phyloP scores from a whole-genome alignment of 2,113 vertebrate genomes.

The Ptilorrhoa leucosticta region DNA sequence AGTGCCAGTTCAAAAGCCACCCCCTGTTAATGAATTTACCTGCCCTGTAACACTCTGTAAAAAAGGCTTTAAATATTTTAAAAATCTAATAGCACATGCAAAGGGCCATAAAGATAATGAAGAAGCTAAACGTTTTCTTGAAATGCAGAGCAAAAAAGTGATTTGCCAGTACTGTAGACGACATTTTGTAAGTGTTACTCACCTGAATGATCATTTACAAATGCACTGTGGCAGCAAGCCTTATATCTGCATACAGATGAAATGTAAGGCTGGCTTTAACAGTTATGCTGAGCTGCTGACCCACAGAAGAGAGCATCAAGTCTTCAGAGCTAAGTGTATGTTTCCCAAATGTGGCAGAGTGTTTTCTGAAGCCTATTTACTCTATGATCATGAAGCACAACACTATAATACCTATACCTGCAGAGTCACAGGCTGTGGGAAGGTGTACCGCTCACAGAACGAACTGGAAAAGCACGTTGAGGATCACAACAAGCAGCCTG shows the following conservation, averaged over 20 bases:
- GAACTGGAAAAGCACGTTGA: slow-evolving; percentile 87
- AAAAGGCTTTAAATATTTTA: slow-evolving; percentile 93
- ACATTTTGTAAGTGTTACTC: slow-evolving; percentile 91
- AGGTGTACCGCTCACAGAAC: slow-evolving; percentile 86
- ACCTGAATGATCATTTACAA: slow-evolving; percentile 94
- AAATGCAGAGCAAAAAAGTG: slow-evolving; percentile 95
- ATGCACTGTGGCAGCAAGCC: slow-evolving; percentile 94
- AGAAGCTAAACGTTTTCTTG: slow-evolving; percentile 91
- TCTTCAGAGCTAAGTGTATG: slow-evolving; percentile 94
- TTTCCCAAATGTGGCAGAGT: slow-evolving; percentile 93
- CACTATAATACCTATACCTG: slow-evolving; percentile 97
- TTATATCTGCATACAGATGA: slow-evolving; percentile 96
- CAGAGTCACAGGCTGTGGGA: slow-evolving; percentile 83
- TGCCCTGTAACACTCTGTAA: slow-evolving; percentile 91
- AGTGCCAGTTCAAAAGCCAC: slow-evolving; percentile 57
- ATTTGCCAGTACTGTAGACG: slow-evolving; percentile 96
- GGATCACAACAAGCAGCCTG: slow-evolving; percentile 71
- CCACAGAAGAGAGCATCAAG: slow-evolving; percentile 86
- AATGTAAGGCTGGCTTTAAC: slow-evolving; percentile 94
- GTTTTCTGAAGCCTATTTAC: slow-evolving; percentile 90
- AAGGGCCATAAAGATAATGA: slow-evolving; percentile 89
- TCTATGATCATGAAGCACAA: slow-evolving; percentile 95
- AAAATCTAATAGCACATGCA: slow-evolving; percentile 91
- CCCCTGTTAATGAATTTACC: slow-evolving; percentile 80
- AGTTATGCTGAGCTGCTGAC: slow-evolving; percentile 88